These are phyloP conservation scores for Atherix ibis DNA, from an alignment of 2,888 invertebrate genomes.

Conservation along the genomic window DNA sequence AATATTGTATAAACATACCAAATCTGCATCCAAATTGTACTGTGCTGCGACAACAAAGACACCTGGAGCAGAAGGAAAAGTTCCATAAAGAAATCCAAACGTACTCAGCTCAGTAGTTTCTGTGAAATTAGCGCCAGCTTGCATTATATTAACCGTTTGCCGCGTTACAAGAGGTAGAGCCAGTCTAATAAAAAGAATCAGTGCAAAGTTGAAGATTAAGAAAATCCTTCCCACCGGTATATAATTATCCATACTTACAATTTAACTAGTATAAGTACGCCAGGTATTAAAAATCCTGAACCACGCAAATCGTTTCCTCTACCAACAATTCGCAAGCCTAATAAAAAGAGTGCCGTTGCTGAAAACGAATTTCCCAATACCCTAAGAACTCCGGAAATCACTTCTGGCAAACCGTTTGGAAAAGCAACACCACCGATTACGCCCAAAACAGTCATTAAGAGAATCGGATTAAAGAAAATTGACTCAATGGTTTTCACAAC, in stretches of 20 bases:
- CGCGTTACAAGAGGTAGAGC: constrained; percentile 72
- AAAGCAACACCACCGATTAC: constrained; percentile 71
- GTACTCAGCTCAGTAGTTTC: constrained; percentile 73
- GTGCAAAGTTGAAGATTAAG: background rate
- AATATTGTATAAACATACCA: constrained; percentile 40
- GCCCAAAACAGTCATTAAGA: constrained; percentile 86
- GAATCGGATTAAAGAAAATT: constrained; percentile 72
- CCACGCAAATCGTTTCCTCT: constrained; percentile 67
- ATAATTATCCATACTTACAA: constrained; percentile 44
- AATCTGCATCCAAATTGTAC: constrained; percentile 70
- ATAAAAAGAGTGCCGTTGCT: constrained; percentile 75
- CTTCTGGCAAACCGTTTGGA: constrained; percentile 57
- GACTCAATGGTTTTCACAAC: constrained; percentile 43
- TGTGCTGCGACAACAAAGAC: constrained; percentile 87
- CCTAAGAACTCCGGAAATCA: constrained; percentile 58
- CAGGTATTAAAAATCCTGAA: constrained; percentile 63
- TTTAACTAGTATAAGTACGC: constrained; percentile 78
- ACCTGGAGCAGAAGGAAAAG: constrained; percentile 91
- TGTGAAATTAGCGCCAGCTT: constrained; percentile 49
- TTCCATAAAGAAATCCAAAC: constrained; percentile 90
- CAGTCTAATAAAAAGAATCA: constrained; percentile 51
- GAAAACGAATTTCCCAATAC: constrained; percentile 80
- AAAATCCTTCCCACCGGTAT: background rate
- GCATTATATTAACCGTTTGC: constrained; percentile 64
- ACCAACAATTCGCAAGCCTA: constrained; percentile 86